Conservation (phyloP, 2,797 vertebrate genomes). For the Anisognathus igniventris region DNA sequence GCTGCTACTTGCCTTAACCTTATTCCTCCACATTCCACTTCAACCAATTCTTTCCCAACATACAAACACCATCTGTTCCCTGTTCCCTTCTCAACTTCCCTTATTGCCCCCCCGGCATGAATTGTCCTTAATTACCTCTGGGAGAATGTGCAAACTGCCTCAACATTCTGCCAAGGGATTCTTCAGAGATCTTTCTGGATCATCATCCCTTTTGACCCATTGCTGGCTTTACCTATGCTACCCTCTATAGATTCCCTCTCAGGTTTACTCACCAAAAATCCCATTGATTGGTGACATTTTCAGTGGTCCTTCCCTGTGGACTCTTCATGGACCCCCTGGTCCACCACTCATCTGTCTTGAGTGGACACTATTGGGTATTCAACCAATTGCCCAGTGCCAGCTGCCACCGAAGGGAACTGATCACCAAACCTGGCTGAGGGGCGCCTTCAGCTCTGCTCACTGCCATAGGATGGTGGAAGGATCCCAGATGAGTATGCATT, state of each 20-base stretch:
- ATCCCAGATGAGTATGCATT: neutral
- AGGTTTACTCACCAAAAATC: neutral
- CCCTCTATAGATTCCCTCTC: neutral
- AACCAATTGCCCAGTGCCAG: neutral
- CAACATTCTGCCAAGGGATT: neutral
- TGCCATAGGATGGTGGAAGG: neutral
- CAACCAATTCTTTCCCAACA: neutral
- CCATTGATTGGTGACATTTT: neutral
- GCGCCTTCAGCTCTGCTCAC: neutral
- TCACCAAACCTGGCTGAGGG: neutral
- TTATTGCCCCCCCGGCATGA: neutral
- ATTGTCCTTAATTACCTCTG: neutral
- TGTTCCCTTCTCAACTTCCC: neutral
- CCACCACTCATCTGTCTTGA: neutral
- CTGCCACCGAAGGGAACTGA: neutral
- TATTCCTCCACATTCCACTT: neutral
- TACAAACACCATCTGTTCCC: neutral
- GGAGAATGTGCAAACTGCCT: neutral
- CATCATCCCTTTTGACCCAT: neutral
- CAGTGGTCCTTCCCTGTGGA: neutral
- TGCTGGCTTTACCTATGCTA: neutral
- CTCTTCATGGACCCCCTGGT: neutral
- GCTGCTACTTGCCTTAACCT: neutral
- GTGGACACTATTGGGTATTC: neutral
- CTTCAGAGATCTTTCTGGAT: neutral